Conservation (phyloP, 1,140 invertebrate species). For the Anthonomus grandis region DNA sequence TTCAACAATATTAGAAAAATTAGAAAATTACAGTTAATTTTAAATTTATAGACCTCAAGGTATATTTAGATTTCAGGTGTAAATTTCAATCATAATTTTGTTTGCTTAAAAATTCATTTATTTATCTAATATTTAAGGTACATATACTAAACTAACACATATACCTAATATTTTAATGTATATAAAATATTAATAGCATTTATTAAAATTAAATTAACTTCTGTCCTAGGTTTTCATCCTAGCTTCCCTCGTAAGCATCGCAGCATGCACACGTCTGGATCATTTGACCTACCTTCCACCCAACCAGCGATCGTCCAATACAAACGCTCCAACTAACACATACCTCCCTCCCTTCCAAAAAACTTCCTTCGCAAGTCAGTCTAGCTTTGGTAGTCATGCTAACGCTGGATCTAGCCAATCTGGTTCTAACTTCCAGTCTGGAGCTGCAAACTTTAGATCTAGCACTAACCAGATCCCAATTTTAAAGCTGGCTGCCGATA, state of each 20-base stretch:
- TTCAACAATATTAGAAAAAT: too few relatives aligned
- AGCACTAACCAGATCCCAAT: slow-evolving; percentile 48
- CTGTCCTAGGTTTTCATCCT: slow-evolving; percentile 16
- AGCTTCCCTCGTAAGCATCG: slow-evolving; percentile 22
- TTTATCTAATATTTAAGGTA: too few relatives aligned
- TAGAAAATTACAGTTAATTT: too few relatives aligned
- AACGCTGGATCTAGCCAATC: slow-evolving; percentile 36
- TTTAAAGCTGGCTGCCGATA: slow-evolving; percentile 21
- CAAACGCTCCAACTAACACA: too few relatives aligned
- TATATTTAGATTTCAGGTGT: too few relatives aligned
- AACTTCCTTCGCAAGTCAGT: not conserved
- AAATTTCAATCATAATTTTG: too few relatives aligned
- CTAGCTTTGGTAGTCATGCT: too few relatives aligned
- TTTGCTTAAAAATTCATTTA: too few relatives aligned
- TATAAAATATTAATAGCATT: too few relatives aligned
- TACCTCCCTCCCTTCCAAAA: not conserved
- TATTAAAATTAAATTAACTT: too few relatives aligned
- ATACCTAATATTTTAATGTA: slow-evolving; percentile 8
- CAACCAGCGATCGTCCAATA: slow-evolving; percentile 31
- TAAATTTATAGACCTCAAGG: too few relatives aligned
- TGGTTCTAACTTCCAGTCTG: not conserved
- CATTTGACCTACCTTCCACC: slow-evolving; percentile 61
- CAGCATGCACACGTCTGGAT: slow-evolving; percentile 51
- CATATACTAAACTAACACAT: too few relatives aligned
- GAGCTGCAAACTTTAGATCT: not conserved